A percentile compares a stretch with the other conserved stretches of the same genome.
Evolutionary conservation across 2,113 vertebrate genomes (phyloP).

Genomic region (Ramphastos sulfuratus): DNA sequence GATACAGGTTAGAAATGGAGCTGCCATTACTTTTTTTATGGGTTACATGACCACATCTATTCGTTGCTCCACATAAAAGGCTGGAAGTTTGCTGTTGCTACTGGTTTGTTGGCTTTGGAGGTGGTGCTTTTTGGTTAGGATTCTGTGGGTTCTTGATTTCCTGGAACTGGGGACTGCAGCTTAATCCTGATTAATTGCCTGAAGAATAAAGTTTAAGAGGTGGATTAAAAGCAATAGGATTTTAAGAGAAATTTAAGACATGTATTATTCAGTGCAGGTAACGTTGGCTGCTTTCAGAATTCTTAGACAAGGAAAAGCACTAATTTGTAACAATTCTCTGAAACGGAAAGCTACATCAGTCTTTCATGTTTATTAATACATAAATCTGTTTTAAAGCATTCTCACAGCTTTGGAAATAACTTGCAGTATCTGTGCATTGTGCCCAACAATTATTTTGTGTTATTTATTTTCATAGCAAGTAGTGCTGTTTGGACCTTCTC

Average conservation of each 20-base stretch:
- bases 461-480: background rate
- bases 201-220: background rate
- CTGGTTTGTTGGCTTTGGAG: too few relatives aligned
- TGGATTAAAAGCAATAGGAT: background rate
- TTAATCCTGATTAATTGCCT: background rate
- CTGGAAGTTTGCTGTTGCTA: background rate
- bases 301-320: background rate
- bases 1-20: background rate
- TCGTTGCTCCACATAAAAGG: background rate
- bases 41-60: background rate
- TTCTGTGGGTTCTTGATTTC: background rate
- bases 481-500: background rate
- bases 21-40: background rate
- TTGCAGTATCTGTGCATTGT: background rate
- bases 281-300: background rate
- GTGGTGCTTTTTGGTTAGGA: background rate
- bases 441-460: background rate
- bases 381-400: background rate
- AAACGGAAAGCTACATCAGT: background rate
- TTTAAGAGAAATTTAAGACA: background rate
- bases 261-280: rapidly evolving
- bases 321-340: background rate
- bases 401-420: background rate
- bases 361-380: background rate
- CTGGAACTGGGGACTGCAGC: background rate